Evolutionary conservation across 2,797 vertebrate species (phyloP).

Genomic region (Thamnophis elegans): DNA sequence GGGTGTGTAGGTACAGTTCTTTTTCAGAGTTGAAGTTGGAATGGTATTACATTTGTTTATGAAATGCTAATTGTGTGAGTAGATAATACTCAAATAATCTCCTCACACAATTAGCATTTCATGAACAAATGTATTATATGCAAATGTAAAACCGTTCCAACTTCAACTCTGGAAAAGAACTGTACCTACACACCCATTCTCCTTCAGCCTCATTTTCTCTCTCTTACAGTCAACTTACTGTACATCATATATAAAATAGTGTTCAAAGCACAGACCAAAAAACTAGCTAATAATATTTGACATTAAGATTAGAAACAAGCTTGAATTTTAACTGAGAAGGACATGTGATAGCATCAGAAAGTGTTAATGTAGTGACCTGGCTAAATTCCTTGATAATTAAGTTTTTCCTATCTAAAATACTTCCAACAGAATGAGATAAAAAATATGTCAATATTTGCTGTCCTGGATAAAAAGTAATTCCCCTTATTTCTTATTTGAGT

Average conservation of each 20-base stretch:
- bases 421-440: constrained; percentile 7
- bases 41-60: background rate
- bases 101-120: background rate
- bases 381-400: constrained; percentile 41
- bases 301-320: background rate
- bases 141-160: background rate
- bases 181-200: background rate
- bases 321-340: background rate
- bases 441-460: constrained; percentile 11
- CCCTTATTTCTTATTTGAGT: background rate
- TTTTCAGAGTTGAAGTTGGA: background rate
- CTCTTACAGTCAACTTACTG: background rate
- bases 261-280: background rate
- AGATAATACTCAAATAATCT: no score
- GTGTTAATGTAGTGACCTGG: background rate
- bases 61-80: background rate
- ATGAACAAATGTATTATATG: background rate
- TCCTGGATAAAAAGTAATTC: background rate
- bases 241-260: background rate
- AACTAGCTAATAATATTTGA: background rate
- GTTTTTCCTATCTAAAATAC: constrained; percentile 39
- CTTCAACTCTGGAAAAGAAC: background rate
- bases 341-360: background rate
- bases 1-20: background rate
- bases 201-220: background rate